Conservation (phyloP, 37 sponge, comb jelly and placozoan species). For the Cladorhizidae sp. region DNA sequence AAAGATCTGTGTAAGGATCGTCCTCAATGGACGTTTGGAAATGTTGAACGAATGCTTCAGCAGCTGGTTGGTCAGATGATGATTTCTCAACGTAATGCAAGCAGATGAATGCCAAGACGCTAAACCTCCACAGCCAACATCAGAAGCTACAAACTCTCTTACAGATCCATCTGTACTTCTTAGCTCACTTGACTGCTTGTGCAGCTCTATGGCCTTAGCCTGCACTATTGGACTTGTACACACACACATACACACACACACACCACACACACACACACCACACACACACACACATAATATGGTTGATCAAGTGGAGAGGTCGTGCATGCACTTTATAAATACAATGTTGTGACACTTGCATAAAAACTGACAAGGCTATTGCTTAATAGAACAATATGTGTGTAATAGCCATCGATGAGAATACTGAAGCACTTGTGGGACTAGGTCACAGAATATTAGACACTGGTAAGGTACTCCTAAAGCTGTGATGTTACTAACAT, state of each 20-base stretch:
- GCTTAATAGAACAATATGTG: too few relatives aligned
- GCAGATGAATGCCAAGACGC: slow-evolving; percentile 26
- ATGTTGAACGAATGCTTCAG: not conserved
- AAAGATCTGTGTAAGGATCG: not conserved
- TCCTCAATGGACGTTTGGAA: not conserved
- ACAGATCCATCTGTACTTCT: not conserved
- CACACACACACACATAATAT: too few relatives aligned
- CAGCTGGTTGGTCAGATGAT: slow-evolving; percentile 13
- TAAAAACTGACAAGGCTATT: too few relatives aligned
- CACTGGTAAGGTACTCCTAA: too few relatives aligned
- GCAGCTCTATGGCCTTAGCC: slow-evolving; percentile 1
- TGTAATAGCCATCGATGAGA: too few relatives aligned
- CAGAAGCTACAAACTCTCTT: slow-evolving; percentile 3
- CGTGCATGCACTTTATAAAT: too few relatives aligned
- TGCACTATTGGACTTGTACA: slow-evolving; percentile 6
- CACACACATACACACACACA: not conserved
- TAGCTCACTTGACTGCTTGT: not conserved
- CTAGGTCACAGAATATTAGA: too few relatives aligned
- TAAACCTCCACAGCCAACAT: slow-evolving; percentile 43
- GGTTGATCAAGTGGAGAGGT: too few relatives aligned
- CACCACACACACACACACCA: too few relatives aligned
- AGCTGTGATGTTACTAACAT: too few relatives aligned
- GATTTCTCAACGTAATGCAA: slow-evolving; percentile 36
- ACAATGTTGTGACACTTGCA: too few relatives aligned
- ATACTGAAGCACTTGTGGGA: too few relatives aligned